A percentile compares a stretch with the other conserved stretches of the same genome.
Conservation (phyloP, 1,140 invertebrate species). For the Copidosoma floridanum region DNA sequence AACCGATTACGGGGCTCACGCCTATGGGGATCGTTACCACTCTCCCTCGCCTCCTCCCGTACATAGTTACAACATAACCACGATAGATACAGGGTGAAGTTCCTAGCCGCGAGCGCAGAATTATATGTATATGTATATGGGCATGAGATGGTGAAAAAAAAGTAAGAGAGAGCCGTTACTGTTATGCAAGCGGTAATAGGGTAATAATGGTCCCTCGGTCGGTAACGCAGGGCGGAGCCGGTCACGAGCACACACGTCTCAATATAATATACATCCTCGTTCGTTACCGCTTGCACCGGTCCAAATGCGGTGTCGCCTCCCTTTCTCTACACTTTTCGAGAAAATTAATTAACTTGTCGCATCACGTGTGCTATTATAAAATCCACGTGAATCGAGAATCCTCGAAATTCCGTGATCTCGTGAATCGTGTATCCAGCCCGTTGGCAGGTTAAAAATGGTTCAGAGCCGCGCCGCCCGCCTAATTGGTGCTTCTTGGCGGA, state of each 20-base stretch:
- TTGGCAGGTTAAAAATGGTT: slow-evolving; percentile 11
- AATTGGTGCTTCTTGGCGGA: slow-evolving; percentile 40
- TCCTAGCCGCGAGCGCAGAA: slow-evolving; percentile 22
- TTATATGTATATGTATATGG: too few relatives aligned
- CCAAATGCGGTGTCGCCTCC: not conserved
- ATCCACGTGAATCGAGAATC: too few relatives aligned
- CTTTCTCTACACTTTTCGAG: not conserved
- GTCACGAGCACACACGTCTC: too few relatives aligned
- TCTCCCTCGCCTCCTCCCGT: slow-evolving; percentile 20
- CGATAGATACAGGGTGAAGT: slow-evolving; percentile 2
- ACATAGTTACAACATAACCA: slow-evolving; percentile 3
- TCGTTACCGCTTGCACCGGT: too few relatives aligned
- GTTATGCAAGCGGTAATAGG: slow-evolving; percentile 51
- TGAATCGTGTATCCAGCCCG: slow-evolving; percentile 8
- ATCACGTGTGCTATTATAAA: too few relatives aligned
- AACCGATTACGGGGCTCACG: slow-evolving; percentile 31
- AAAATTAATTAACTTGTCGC: too few relatives aligned
- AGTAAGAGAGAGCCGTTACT: slow-evolving; percentile 43
- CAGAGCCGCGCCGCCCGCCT: slow-evolving; percentile 31
- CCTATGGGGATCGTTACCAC: too few relatives aligned
- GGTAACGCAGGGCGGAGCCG: slow-evolving; percentile 47
- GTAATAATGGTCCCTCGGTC: slow-evolving; percentile 43
- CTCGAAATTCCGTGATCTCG: too few relatives aligned
- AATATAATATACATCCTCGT: too few relatives aligned
- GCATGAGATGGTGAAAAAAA: too few relatives aligned